These are phyloP conservation scores for Bibio marci DNA, from an alignment of 2,888 invertebrate genomes.

Conservation along the genomic window DNA sequence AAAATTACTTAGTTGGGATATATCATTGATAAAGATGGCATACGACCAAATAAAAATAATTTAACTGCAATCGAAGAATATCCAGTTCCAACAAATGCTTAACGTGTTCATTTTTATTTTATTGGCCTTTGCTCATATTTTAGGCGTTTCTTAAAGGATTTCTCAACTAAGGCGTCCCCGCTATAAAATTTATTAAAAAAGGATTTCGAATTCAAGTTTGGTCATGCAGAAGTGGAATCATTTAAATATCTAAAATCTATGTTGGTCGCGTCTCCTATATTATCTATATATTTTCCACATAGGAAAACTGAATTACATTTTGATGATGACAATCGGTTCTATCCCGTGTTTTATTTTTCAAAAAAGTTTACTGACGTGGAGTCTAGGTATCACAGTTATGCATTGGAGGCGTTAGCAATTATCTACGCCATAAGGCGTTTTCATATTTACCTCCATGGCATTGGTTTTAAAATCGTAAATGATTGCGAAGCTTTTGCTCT, in stretches of 20 bases:
- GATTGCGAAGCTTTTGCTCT: conserved; percentile 14
- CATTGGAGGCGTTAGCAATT: conserved; percentile 7
- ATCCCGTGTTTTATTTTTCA: conserved; percentile 17
- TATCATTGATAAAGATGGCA: conserved; percentile 8
- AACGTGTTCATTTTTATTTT: neutral
- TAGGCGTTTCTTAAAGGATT: neutral
- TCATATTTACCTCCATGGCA: conserved; percentile 13
- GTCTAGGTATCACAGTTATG: conserved; percentile 15
- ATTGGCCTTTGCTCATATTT: conserved; percentile 2
- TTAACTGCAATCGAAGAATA: neutral
- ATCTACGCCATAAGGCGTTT: conserved; percentile 13
- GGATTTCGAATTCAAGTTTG: conserved; percentile 12
- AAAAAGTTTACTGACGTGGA: conserved; percentile 13
- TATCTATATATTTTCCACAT: conserved; percentile 12
- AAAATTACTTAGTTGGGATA: conserved; percentile 10
- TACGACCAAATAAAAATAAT: conserved; percentile 7
- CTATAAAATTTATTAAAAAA: conserved; percentile 13
- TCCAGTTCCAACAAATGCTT: neutral
- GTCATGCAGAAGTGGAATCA: conserved; percentile 9
- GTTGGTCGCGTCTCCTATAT: conserved; percentile 8
- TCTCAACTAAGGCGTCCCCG: conserved; percentile 11
- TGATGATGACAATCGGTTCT: conserved; percentile 14
- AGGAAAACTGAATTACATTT: conserved; percentile 16
- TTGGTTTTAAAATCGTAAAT: conserved; percentile 15
- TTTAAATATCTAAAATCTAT: conserved; percentile 13